phyloP scores from a whole-genome alignment of 2,113 vertebrate genomes.

The Lethenteron camtschaticum region DNA sequence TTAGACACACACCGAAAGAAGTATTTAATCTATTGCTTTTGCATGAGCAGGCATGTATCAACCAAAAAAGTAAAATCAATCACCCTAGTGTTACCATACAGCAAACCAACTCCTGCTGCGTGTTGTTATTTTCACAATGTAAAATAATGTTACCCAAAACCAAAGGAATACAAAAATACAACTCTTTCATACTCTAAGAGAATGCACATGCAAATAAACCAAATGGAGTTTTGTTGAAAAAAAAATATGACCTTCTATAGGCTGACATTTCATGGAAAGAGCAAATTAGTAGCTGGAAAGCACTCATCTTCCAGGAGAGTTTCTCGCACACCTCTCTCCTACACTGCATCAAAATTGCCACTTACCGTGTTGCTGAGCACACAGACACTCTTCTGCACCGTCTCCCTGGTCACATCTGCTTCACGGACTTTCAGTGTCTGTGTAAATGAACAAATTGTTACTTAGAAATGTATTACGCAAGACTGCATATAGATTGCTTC shows the following conservation, averaged over 20 bases:
- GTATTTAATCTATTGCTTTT: no score
- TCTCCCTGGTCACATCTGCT: slow-evolving; percentile 86
- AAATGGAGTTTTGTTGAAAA: neutral
- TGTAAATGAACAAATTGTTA: neutral
- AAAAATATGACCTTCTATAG: neutral
- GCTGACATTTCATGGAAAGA: no score
- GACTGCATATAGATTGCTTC: no score
- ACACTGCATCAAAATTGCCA: no score
- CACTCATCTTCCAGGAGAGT: neutral
- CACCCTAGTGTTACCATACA: no score
- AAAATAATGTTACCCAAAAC: no score
- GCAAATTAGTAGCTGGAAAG: neutral
- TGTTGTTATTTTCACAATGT: no score
- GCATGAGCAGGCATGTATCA: no score
- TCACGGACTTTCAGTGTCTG: slow-evolving; percentile 78
- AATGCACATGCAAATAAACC: neutral
- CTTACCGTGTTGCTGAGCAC: slow-evolving; percentile 91
- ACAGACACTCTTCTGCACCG: slow-evolving; percentile 94
- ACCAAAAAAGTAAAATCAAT: no score
- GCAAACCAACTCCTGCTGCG: no score
- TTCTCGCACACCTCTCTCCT: neutral
- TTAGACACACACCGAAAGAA: no score
- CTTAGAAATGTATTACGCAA: no score
- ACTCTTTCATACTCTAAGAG: neutral
- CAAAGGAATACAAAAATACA: neutral